phyloP scores from a whole-genome alignment of 2,888 invertebrate species.

The Autographa gamma region DNA sequence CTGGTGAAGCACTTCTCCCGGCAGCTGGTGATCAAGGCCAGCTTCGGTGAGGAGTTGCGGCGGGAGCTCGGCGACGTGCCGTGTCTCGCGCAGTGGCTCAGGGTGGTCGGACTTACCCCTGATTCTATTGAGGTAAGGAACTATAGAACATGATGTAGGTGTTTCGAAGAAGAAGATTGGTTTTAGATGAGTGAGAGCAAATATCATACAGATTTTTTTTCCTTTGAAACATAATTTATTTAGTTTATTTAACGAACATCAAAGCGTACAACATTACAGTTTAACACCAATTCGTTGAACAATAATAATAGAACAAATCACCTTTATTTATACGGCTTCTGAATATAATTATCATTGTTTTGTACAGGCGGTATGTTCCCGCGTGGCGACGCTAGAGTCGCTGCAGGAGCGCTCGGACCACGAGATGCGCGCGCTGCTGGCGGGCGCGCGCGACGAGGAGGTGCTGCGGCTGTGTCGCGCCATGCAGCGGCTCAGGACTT shows the following conservation, averaged over 20 bases:
- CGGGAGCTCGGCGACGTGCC: conserved; percentile 92
- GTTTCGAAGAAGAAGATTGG: too few relatives aligned
- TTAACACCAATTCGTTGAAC: too few relatives aligned
- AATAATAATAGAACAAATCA: too few relatives aligned
- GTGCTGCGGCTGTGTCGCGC: conserved; percentile 94
- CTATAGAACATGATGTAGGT: not conserved
- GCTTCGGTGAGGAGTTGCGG: conserved; percentile 89
- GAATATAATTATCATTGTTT: too few relatives aligned
- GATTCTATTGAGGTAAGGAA: conserved; percentile 91
- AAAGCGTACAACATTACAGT: too few relatives aligned
- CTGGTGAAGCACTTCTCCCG: conserved; percentile 97
- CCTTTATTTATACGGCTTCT: too few relatives aligned
- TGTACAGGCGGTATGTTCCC: conserved; percentile 91
- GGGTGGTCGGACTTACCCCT: conserved; percentile 95
- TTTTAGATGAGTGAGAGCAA: conserved; percentile 20
- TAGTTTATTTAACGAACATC: too few relatives aligned
- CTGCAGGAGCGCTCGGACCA: conserved; percentile 95
- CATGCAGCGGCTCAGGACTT: conserved; percentile 95
- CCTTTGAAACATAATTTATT: too few relatives aligned
- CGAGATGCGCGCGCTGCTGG: conserved; percentile 93
- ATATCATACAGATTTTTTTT: too few relatives aligned
- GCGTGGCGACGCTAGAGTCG: conserved; percentile 93
- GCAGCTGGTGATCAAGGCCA: conserved; percentile 95
- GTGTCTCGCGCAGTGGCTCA: conserved; percentile 96
- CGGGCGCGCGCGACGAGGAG: conserved; percentile 94